Evolutionary conservation across 1,140 invertebrate species (phyloP), one percentile per base, ranked within the genome.

Genomic region (Macrobrachium nipponense): DNA sequence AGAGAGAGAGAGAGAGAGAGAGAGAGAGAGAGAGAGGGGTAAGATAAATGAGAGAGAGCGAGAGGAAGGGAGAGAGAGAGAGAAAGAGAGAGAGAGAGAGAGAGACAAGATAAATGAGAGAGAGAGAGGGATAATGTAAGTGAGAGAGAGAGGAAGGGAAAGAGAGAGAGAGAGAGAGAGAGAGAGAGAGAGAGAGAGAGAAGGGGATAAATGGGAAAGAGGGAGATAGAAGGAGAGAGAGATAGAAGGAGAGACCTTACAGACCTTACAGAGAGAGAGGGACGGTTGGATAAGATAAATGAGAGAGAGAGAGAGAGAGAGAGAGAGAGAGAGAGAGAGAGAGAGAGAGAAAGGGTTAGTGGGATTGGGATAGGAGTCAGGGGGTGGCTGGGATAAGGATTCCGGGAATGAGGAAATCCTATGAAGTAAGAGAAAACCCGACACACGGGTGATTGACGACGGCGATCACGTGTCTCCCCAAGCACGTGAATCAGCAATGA

Each of bases 201-300:
- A 64, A 64, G 62, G 1, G 62, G 20, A 20, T 17, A 20, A 64
- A 20, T 17, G 62, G 5, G 62, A 64, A 5, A 64, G 62, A 64
- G 62, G 5, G 62, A 64, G 62, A 64, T n/a, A 64, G 62, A 64
- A n/a, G n/a, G 62, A 64, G 62, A 64, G 62, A 64, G 62, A 64
- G 62, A 64, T n/a, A n/a, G n/a, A n/a, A n/a, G n/a, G n/a, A n/a
- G n/a, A n/a, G n/a, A n/a, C n/a, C n/a, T n/a, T n/a, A n/a, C n/a
- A n/a, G n/a, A n/a, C n/a, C n/a, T n/a, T n/a, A n/a, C n/a, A 64
- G 5, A 64, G 20, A 20, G 20, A 64, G 62, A 3, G 20, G 3
- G 5, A 64, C 1, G 20, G 5, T n/a, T n/a, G n/a, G n/a, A n/a
- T n/a, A n/a, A n/a, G n/a, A n/a, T n/a, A n/a, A 5, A 3, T 2